Evolutionary conservation across 1,140 invertebrate species (phyloP), one percentile per base, ranked within the genome.

Genomic region (Limonius californicus): DNA sequence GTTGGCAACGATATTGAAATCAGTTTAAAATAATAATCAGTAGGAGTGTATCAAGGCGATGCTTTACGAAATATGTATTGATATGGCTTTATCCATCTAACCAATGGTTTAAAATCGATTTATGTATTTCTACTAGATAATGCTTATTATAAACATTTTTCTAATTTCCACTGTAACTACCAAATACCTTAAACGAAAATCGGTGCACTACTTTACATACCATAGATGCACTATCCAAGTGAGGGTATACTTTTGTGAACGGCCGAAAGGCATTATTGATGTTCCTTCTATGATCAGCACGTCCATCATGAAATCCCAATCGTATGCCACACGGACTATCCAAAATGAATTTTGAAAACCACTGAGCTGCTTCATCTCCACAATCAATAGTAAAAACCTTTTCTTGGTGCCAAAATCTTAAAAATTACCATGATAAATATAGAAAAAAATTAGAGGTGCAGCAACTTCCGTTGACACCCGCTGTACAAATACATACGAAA

Each of bases 301-400:
- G 11, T 57, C 72, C 68, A 9, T 80, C 72, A 68, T 84, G 84
- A 68, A 82, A 83, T 1, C 83, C 82, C 20, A 85, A 68, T 54
- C 79, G 74, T 0, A 84, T 59, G 3, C 82, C 83, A 6, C 61
- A 66, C 12, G 83, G 78, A 57, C 81, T 76, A 50, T 78, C 74
- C 6, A 83, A 65, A 57, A 85, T 70, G 62, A 76, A 83, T 30
- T 79, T 73, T 0, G 83, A 84, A 57, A 85, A 68, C 84, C 84
- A 85, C 8, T 74, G 73, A 7, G 83, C 81, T 27, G 75, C 75
- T 55, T 82, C 82, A 42, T 81, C 78, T 14, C 84, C 83, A 35
- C 84, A 85, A 60, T 86, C 84, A 54, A 80, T 77, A 0, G 77
- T 79, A 12, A 57, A 39, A 6, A 30, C 54, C 42, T 47, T 20